Evolutionary conservation across 2,888 invertebrate species (phyloP), one percentile per base, ranked within the genome.

Genomic region (Helleia helle): DNA sequence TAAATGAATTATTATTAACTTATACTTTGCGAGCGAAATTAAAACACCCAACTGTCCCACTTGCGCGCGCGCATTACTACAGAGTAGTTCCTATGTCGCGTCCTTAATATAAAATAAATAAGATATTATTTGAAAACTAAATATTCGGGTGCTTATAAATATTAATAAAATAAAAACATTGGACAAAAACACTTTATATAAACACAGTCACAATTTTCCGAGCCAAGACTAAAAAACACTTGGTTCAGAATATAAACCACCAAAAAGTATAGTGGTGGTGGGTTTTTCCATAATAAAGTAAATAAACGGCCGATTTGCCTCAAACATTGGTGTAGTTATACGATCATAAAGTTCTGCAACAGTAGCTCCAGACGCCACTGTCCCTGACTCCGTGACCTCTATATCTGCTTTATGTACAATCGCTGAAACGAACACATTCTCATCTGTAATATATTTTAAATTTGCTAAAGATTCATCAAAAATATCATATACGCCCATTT

Each of bases 331-430:
- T 2, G 90, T 85, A 0, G 85, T 76, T 41, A 85, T 80, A 54
- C 87, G 87, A 47, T 88, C 86, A 1, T 76, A 60, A 49, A 88
- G 75, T 36, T 62, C 66, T 1, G 81, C 81, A 1, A 71, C 61
- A 0, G 90, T 86, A 0, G 86, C 85, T 0, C 90, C 91, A 0
- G 89, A 84, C 0, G 92, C 92, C 13, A 89, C 86, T 0, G 92
- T 92, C 2, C 93, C 93, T 43, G 90, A 86, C 64, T 93, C 93
- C 17, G 90, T 89, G 0, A 93, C 92, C 59, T 91, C 90, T 47
- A 93, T 90, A 54, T 88, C 88, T 3, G 92, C 90, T 54, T 90
- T 90, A 59, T 93, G 93, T 1, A 92, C 83, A 9, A 91, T 80
- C 5, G 87, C 79, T 0, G 89, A 88, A 4, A 92, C 83, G 48